Evolutionary conservation across 1,140 invertebrate species (phyloP).

Genomic region (Chironomus striatipennis): DNA sequence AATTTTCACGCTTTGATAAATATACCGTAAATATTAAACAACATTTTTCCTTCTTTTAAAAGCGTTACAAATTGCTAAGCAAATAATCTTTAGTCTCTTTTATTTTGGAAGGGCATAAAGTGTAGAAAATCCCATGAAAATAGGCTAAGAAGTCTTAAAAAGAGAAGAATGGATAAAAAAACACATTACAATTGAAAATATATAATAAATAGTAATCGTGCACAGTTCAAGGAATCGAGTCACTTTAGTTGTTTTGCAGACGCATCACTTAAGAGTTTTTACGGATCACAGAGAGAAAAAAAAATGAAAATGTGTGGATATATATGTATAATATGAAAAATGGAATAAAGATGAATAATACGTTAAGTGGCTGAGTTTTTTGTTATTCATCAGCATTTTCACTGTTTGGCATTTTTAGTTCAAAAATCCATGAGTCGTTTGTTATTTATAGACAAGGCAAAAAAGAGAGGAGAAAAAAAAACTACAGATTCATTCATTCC

Average conservation of each 20-base stretch:
- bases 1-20: background rate
- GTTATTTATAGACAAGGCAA: constrained; percentile 8
- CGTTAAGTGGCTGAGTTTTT: constrained; percentile 20
- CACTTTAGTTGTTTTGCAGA: constrained; percentile 6
- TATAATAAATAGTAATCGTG: too few relatives aligned
- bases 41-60: background rate
- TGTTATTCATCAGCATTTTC: constrained; percentile 18
- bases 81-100: background rate
- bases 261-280: constrained; percentile 12
- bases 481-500: constrained; percentile 13
- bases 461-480: background rate
- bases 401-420: constrained; percentile 17
- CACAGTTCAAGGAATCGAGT: background rate
- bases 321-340: constrained; percentile 7
- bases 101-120: background rate
- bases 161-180: too few relatives aligned
- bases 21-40: background rate
- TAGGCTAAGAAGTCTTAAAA: too few relatives aligned
- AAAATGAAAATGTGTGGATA: too few relatives aligned
- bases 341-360: constrained; percentile 12
- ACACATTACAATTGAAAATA: too few relatives aligned
- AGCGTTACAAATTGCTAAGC: background rate
- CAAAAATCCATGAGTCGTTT: background rate
- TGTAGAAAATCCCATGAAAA: background rate
- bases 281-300: background rate